Percentiles rank a stretch among this genome's conserved stretches.
phyloP scores from a whole-genome alignment of 2,113 vertebrate species.

The Arizona elegans region DNA sequence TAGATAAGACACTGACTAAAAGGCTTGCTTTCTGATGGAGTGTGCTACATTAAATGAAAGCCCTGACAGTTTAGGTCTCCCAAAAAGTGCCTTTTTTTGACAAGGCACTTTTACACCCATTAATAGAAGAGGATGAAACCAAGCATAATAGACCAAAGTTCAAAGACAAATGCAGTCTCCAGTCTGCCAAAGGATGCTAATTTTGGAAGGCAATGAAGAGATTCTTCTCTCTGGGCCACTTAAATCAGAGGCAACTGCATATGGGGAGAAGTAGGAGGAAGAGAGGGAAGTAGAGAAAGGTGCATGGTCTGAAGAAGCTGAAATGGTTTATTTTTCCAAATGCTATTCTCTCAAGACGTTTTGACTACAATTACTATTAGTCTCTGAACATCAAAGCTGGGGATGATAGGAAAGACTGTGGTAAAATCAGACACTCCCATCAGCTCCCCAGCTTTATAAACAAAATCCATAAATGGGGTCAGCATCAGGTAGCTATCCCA shows the following conservation, averaged over 20 bases:
- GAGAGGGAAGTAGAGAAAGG: no score
- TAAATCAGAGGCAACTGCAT: neutral
- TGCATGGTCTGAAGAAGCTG: neutral
- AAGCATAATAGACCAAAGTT: neutral
- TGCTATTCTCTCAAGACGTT: neutral
- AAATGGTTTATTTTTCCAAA: neutral
- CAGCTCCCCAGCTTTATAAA: neutral
- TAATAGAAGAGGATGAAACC: neutral
- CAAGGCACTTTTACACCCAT: neutral
- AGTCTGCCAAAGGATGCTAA: neutral
- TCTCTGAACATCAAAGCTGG: neutral
- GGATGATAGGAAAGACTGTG: neutral
- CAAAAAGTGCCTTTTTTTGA: neutral
- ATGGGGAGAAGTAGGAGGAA: neutral
- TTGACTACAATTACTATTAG: neutral
- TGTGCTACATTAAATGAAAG: neutral
- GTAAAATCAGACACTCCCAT: neutral
- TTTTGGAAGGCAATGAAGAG: neutral
- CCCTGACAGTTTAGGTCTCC: neutral
- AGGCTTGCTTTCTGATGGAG: neutral
- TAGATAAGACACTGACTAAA: neutral
- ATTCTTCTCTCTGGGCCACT: neutral
- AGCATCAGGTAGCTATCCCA: neutral
- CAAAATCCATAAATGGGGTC: neutral
- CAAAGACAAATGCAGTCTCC: no score